These are phyloP conservation scores for Dolichomitus sp. DNA, from an alignment of 2,888 invertebrate species.

Conservation along the genomic window DNA sequence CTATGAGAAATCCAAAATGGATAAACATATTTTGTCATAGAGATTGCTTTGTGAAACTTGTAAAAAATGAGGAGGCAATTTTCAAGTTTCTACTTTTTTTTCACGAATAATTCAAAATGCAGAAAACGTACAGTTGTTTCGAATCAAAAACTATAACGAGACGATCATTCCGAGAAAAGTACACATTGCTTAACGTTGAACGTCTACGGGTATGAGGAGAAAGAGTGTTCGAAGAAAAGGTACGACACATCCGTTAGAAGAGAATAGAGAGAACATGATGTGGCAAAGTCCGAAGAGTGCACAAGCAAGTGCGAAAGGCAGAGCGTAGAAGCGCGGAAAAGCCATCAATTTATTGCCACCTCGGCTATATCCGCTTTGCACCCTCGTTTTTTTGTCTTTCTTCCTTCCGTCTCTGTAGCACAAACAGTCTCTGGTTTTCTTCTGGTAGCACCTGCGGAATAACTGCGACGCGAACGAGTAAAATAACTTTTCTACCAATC, in stretches of 20 bases:
- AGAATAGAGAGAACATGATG: not conserved
- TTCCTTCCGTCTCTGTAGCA: not conserved
- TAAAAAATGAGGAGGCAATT: not conserved
- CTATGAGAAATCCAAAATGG: no score
- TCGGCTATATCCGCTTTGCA: constrained; percentile 13
- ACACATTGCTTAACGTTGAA: constrained; percentile 12
- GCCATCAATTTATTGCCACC: constrained; percentile 24
- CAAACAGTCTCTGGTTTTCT: not conserved
- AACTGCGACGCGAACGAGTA: not conserved
- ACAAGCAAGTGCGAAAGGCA: constrained; percentile 9
- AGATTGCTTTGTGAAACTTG: no score
- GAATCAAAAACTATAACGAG: not conserved
- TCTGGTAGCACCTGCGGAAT: not conserved
- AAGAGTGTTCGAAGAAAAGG: constrained; percentile 7
- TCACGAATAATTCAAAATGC: not conserved
- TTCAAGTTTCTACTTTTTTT: not conserved
- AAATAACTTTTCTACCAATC: constrained; percentile 12
- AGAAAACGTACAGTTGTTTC: not conserved
- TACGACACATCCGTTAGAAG: constrained; percentile 11
- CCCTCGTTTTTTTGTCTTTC: not conserved
- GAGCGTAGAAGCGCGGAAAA: constrained; percentile 6
- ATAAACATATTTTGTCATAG: no score
- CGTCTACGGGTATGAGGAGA: not conserved
- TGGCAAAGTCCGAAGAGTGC: constrained; percentile 5
- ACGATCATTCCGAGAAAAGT: not conserved